Base-by-base conservation (phyloP, 2,888 invertebrate species). In the Tiliacea aurago region DNA sequence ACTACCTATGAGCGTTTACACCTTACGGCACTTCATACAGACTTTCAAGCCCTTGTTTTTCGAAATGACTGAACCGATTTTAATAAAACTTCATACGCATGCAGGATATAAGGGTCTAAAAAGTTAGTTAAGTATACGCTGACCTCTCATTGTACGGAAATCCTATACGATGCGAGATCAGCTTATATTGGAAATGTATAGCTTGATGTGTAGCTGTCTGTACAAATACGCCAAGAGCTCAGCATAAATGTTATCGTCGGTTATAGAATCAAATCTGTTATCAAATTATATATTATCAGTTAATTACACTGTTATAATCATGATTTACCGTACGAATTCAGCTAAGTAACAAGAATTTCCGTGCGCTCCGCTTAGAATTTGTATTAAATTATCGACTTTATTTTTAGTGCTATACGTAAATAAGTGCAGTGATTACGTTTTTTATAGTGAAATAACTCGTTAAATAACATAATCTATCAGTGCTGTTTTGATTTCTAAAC, bases 301-400 rank as follows among this genome's bases (percentile, higher is more conserved):
- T 10, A 33, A 55, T 63, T 56, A 56, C 6, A 53, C 6, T 53
- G 53, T 23, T 53, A 53, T 53, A 53, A 28, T 63, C 55, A 63
- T 51, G 53, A 63, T 9, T 28, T 5, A 13, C 20, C 2, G 28
- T 20, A 51, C 28, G 63, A 9, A 53, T 28, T 55, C 18, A 15
- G 33, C n/a, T 1, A n/a, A 33, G 10, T 10, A 18, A 59, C 59
- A 59, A 15, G 13, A 28, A 4, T 43, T 28, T 20, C 13, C 20
- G 61, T 20, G 28, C 20, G 5, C 59, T 66, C 23, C 28, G 10
- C 4, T 28, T 43, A 20, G 15, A 59, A 59, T 41, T 59, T 15
- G 6, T 59, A 13, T 28, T 1, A 28, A 20, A 66, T 66, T 43
- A 28, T 43, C 28, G n/a, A 28, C 9, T 43, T 59, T 4, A 58